A percentile compares a stretch with the other conserved stretches of the same genome.
These are phyloP conservation scores for Carabus problematicus DNA, from an alignment of 2,888 invertebrate species.

Conservation along the genomic window DNA sequence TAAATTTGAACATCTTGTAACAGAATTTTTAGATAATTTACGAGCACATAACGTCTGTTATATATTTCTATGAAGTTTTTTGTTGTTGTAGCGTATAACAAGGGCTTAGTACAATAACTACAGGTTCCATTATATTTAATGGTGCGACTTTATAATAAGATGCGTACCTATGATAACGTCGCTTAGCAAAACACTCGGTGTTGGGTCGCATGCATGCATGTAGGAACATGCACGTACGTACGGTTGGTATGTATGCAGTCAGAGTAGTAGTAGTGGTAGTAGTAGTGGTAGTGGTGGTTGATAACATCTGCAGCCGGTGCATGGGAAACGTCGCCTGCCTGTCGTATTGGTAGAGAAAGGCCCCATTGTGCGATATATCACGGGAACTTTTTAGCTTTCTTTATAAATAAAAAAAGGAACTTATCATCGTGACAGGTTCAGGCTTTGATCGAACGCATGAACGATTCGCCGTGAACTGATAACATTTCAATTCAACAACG, in stretches of 20 bases:
- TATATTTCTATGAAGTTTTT: too few relatives aligned
- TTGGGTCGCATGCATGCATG: neutral
- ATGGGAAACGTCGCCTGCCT: slow-evolving; percentile 16
- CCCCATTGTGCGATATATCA: slow-evolving; percentile 30
- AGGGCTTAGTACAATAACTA: slow-evolving; percentile 1
- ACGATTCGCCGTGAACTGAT: slow-evolving; percentile 23
- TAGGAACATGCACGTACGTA: neutral
- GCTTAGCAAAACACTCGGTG: slow-evolving; percentile 5
- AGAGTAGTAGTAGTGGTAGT: neutral
- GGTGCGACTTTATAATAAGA: slow-evolving; percentile 19
- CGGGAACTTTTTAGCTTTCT: slow-evolving; percentile 33
- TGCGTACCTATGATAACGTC: slow-evolving; percentile 17
- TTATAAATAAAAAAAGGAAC: slow-evolving; percentile 31
- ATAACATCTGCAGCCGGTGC: slow-evolving; percentile 11
- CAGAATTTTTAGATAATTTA: too few relatives aligned
- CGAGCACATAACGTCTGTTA: too few relatives aligned
- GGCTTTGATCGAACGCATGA: slow-evolving; percentile 21
- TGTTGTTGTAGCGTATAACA: neutral
- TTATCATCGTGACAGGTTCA: slow-evolving; percentile 29
- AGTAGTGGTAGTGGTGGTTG: neutral
- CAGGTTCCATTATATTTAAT: slow-evolving; percentile 31
- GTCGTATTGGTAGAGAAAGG: slow-evolving; percentile 8
- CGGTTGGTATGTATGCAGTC: neutral
- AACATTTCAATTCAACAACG: slow-evolving; percentile 24
- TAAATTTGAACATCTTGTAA: too few relatives aligned